A percentile compares a stretch with the other conserved stretches of the same genome.
Conservation (phyloP, 37 sponge, comb jelly and placozoan species). For the Aplysina aerophoba region DNA sequence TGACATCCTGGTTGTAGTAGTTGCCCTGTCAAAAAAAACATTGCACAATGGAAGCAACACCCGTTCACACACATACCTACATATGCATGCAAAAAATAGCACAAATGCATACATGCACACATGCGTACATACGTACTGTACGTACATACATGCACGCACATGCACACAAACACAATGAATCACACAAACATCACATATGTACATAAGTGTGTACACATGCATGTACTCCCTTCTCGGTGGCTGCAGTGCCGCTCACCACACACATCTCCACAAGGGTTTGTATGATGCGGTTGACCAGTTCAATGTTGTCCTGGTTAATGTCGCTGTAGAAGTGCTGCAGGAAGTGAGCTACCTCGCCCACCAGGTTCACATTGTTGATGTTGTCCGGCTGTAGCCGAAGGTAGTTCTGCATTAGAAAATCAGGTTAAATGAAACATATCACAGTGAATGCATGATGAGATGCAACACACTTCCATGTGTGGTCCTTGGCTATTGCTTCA, state of each 20-base stretch:
- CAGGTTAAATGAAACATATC: no score
- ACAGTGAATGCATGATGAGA: no score
- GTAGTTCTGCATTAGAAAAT: constrained; percentile 34
- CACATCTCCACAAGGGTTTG: constrained; percentile 71
- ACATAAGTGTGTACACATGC: background rate
- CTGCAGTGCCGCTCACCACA: constrained; percentile 34
- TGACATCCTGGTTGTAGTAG: constrained; percentile 65
- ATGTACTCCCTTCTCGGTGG: background rate
- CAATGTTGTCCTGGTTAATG: constrained; percentile 65
- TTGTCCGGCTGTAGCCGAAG: constrained; percentile 80
- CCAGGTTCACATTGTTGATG: constrained; percentile 68
- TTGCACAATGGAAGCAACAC: background rate
- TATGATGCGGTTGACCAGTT: constrained; percentile 60
- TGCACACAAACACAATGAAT: no score
- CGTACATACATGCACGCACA: no score
- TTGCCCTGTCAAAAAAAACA: constrained; percentile 48
- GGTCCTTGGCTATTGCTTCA: no score
- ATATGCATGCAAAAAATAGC: background rate
- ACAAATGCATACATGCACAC: background rate
- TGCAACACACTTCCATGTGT: no score
- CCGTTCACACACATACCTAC: background rate
- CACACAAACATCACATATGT: no score
- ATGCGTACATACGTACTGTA: no score
- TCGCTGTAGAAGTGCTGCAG: constrained; percentile 64
- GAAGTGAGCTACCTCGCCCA: constrained; percentile 54